Evolutionary conservation across 2,113 vertebrate species (phyloP).

Genomic region (Fulica atra): DNA sequence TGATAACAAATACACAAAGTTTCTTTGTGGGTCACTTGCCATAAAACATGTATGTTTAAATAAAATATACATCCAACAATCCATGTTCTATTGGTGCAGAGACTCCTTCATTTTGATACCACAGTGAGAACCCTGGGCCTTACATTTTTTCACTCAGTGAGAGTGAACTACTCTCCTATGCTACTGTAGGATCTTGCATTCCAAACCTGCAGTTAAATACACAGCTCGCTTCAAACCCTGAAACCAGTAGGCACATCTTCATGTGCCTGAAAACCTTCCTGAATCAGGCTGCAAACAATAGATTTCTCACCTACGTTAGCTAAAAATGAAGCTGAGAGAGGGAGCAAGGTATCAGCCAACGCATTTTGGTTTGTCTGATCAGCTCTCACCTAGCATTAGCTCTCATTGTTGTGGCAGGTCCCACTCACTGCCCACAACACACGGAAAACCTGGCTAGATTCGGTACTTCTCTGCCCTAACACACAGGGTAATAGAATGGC

Average conservation of each 20-base stretch:
- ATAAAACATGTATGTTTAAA: accelerated
- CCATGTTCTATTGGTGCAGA: accelerated
- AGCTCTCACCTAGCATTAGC: background rate
- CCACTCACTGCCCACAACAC: background rate
- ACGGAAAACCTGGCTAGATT: background rate
- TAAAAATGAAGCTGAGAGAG: background rate
- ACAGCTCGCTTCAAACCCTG: background rate
- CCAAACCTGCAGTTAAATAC: background rate
- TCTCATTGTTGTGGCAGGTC: background rate
- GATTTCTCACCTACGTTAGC: background rate
- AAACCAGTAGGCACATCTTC: background rate
- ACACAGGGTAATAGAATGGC: background rate
- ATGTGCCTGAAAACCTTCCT: background rate
- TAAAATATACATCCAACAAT: background rate
- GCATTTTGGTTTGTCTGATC: background rate
- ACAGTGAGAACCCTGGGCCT: background rate
- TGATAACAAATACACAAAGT: background rate
- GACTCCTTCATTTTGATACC: background rate
- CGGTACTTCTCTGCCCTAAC: background rate
- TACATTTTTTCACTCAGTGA: background rate
- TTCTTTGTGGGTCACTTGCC: background rate
- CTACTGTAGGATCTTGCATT: background rate
- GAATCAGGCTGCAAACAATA: background rate
- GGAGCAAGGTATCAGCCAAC: background rate
- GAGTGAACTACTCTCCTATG: too few relatives aligned